Evolutionary conservation across 2,888 invertebrate species (phyloP).

Genomic region (Atrina japonica): DNA sequence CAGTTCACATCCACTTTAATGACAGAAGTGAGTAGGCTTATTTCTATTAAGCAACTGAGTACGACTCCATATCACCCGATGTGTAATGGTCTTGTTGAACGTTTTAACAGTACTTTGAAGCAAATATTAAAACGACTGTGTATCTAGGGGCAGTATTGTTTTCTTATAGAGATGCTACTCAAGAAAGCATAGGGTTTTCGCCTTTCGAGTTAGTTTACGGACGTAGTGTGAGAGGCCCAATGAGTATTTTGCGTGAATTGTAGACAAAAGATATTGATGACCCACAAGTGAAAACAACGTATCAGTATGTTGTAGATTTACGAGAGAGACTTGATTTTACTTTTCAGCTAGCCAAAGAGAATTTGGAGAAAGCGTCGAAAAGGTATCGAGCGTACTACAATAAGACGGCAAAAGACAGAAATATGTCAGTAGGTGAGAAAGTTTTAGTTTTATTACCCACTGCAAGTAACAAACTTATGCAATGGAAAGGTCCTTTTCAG

Average conservation of each 20-base stretch:
- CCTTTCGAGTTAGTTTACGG: slow-evolving; percentile 51
- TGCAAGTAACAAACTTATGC: slow-evolving; percentile 44
- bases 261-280: slow-evolving; percentile 41
- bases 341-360: slow-evolving; percentile 36
- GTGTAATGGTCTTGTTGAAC: too few relatives aligned
- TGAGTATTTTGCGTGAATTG: slow-evolving; percentile 45
- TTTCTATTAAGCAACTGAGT: too few relatives aligned
- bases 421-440: slow-evolving; percentile 39
- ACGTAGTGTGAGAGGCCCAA: slow-evolving; percentile 45
- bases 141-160: slow-evolving; percentile 39
- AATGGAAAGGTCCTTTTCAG: slow-evolving; percentile 49
- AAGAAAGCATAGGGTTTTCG: slow-evolving; percentile 41
- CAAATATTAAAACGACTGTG: slow-evolving; percentile 9
- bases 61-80: too few relatives aligned
- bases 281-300: slow-evolving; percentile 32
- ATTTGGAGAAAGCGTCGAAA: slow-evolving; percentile 11
- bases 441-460: slow-evolving; percentile 48
- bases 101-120: slow-evolving; percentile 5
- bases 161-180: slow-evolving; percentile 42
- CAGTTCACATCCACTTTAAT: too few relatives aligned
- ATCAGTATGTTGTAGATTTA: slow-evolving; percentile 30
- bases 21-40: too few relatives aligned
- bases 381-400: slow-evolving; percentile 40
- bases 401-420: slow-evolving; percentile 25
- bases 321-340: slow-evolving; percentile 31